phyloP scores from a whole-genome alignment of 2,888 invertebrate species.

The Malthinus flaveolus region DNA sequence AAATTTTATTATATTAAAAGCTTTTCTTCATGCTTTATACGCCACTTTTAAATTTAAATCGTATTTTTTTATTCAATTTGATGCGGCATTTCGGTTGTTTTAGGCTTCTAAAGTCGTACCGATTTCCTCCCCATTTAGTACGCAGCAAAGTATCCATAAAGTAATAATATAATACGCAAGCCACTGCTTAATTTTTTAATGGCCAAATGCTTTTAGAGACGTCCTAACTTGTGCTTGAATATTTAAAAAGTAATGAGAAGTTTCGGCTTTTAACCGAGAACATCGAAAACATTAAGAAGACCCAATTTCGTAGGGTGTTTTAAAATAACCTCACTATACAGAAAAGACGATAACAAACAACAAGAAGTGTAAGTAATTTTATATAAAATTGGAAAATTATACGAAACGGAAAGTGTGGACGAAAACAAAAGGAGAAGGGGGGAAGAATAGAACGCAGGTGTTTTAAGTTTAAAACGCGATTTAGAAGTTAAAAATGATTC shows the following conservation, averaged over 20 bases:
- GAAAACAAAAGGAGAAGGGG: too few species aligned
- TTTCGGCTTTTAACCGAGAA: constrained; percentile 39
- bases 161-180: constrained; percentile 55
- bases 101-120: constrained; percentile 32
- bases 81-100: constrained; percentile 14
- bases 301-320: constrained; percentile 41
- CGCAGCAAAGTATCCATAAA: constrained; percentile 55
- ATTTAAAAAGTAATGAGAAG: constrained; percentile 54
- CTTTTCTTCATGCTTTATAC: too few species aligned
- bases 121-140: constrained; percentile 53
- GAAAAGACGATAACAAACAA: not conserved
- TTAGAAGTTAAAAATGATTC: constrained; percentile 28
- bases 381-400: constrained; percentile 38
- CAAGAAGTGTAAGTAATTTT: constrained; percentile 37
- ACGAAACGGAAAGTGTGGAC: constrained; percentile 10
- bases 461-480: constrained; percentile 41
- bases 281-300: constrained; percentile 46
- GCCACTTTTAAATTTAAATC: too few species aligned
- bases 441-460: constrained; percentile 38
- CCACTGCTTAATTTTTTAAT: constrained; percentile 62
- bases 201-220: constrained; percentile 68
- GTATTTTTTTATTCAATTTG: constrained; percentile 27
- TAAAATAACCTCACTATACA: constrained; percentile 7
- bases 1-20: too few species aligned
- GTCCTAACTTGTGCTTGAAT: constrained; percentile 53